Evolutionary conservation across 1,140 invertebrate genomes (phyloP).

Genomic region (Stenopsyche tienmushanensis): DNA sequence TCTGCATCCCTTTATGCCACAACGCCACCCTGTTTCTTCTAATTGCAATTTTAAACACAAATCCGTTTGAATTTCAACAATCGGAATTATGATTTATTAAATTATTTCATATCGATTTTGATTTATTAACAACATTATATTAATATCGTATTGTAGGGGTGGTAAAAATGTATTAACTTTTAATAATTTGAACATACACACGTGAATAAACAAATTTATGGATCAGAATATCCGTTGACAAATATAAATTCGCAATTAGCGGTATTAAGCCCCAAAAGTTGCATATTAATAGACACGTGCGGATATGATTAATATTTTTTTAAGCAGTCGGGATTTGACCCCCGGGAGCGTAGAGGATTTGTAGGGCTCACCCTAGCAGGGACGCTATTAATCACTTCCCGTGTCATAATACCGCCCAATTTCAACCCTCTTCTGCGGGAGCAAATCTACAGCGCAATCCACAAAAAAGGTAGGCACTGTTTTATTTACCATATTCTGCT

Average conservation of each 20-base stretch:
- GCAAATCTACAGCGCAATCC: neutral
- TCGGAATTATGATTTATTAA: too few species aligned
- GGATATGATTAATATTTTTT: constrained; percentile 7
- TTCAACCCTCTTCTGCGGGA: constrained; percentile 37
- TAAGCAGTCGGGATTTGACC: constrained; percentile 16
- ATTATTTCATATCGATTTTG: too few species aligned
- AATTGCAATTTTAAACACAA: too few species aligned
- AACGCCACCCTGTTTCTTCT: too few species aligned
- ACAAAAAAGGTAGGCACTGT: constrained; percentile 46
- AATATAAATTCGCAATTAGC: too few species aligned
- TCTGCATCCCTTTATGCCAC: neutral
- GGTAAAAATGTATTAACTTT: too few species aligned
- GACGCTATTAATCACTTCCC: constrained; percentile 41
- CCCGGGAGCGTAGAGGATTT: neutral
- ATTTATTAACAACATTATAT: too few species aligned
- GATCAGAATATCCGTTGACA: too few species aligned
- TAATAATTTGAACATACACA: too few species aligned
- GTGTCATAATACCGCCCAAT: constrained; percentile 59
- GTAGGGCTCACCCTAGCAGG: neutral
- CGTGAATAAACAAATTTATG: too few species aligned
- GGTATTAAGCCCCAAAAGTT: neutral
- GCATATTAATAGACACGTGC: neutral
- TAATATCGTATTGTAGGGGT: too few species aligned
- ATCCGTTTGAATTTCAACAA: too few species aligned
- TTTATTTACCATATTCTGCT: constrained; percentile 60